phyloP scores from a whole-genome alignment of 2,888 invertebrate genomes.

The Macropis europaea region DNA sequence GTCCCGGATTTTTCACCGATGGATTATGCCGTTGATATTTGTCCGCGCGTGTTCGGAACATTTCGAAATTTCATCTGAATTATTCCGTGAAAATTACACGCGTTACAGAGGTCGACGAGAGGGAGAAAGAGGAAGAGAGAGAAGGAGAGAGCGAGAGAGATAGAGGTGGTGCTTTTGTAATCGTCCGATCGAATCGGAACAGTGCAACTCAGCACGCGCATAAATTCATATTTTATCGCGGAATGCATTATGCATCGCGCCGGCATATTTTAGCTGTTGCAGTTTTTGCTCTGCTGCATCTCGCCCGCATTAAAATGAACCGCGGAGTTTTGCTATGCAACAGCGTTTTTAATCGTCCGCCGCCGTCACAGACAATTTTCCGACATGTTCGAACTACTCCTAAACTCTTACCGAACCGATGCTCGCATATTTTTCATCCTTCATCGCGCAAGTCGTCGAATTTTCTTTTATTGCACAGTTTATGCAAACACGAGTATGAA shows the following conservation, averaged over 20 bases:
- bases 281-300: constrained; percentile 57
- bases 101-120: constrained; percentile 43
- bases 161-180: constrained; percentile 44
- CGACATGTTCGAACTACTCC: constrained; percentile 7
- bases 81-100: constrained; percentile 57
- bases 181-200: constrained; percentile 55
- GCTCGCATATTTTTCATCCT: constrained; percentile 14
- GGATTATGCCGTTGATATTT: constrained; percentile 44
- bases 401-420: constrained; percentile 9
- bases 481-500: too few relatives aligned
- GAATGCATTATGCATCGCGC: constrained; percentile 61
- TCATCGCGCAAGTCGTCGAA: neutral
- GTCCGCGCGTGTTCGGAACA: constrained; percentile 25
- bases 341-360: constrained; percentile 51
- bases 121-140: neutral
- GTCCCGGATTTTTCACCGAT: constrained; percentile 34
- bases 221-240: constrained; percentile 65
- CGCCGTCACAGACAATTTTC: constrained; percentile 46
- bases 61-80: constrained; percentile 52
- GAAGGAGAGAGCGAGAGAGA: too few relatives aligned
- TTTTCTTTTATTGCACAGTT: neutral
- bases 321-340: constrained; percentile 46
- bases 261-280: constrained; percentile 59
- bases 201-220: constrained; percentile 57
- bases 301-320: constrained; percentile 52